Evolutionary conservation across 2,888 invertebrate genomes (phyloP).

Genomic region (Stenurella melanura): DNA sequence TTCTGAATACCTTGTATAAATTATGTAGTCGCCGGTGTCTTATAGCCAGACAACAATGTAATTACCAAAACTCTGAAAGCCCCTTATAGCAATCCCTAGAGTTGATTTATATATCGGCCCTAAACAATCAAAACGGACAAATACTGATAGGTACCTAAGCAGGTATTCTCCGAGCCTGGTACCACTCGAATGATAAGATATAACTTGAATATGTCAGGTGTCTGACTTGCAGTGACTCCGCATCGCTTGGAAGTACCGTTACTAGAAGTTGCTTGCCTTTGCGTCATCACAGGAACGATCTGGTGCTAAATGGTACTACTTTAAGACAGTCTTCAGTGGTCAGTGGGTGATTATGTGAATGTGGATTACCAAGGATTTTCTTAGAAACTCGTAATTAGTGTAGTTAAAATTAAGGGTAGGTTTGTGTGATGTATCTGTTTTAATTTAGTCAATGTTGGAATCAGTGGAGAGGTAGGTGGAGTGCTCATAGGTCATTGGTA

Average conservation of each 20-base stretch:
- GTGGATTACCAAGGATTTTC: neutral
- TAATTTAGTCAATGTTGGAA: neutral
- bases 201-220: conserved; percentile 44
- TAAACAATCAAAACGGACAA: neutral
- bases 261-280: conserved; percentile 46
- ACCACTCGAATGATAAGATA: conserved; percentile 16
- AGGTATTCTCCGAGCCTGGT: neutral
- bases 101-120: neutral
- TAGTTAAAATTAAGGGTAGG: conserved; percentile 25
- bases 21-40: too few relatives aligned
- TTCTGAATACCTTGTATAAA: too few relatives aligned
- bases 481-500: neutral
- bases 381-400: conserved; percentile 21
- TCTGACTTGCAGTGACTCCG: conserved; percentile 50
- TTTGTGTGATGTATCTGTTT: conserved; percentile 12
- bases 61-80: too few relatives aligned
- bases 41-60: too few relatives aligned
- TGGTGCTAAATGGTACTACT: conserved; percentile 35
- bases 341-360: conserved; percentile 47
- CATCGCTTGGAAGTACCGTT: conserved; percentile 60
- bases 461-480: neutral
- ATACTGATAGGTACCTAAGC: neutral
- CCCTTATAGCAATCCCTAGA: too few relatives aligned
- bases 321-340: conserved; percentile 20
- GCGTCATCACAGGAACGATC: conserved; percentile 46